A percentile compares a stretch with the other conserved stretches of the same genome.
phyloP scores from a whole-genome alignment of 2,797 vertebrate species.

The Phataginus tetradactyla region DNA sequence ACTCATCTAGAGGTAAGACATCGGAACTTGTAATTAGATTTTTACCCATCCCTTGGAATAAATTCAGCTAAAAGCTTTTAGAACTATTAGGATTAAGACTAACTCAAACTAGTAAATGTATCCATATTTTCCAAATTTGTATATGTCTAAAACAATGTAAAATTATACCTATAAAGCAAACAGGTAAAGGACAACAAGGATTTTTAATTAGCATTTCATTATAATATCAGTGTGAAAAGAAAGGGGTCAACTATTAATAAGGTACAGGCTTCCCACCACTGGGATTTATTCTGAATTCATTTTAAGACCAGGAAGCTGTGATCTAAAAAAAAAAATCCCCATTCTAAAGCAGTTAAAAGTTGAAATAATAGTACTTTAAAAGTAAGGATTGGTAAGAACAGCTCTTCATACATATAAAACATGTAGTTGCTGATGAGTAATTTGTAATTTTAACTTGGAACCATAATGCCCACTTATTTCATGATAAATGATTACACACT shows the following conservation, averaged over 20 bases:
- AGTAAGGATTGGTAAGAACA: neutral
- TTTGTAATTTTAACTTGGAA: slow-evolving; percentile 46
- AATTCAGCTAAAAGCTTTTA: slow-evolving; percentile 56
- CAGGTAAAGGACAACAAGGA: slow-evolving; percentile 49
- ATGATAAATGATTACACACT: neutral
- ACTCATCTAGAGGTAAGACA: slow-evolving; percentile 21
- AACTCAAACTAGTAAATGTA: slow-evolving; percentile 33
- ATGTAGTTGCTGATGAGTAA: neutral
- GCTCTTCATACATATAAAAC: neutral
- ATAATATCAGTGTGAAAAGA: slow-evolving; percentile 49
- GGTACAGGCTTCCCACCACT: slow-evolving; percentile 45
- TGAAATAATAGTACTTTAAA: slow-evolving; percentile 41
- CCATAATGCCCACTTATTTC: neutral
- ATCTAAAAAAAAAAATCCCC: slow-evolving; percentile 68
- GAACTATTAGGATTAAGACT: slow-evolving; percentile 52
- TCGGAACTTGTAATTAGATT: neutral
- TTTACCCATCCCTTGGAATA: slow-evolving; percentile 29
- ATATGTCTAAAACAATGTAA: neutral
- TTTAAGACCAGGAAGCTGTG: slow-evolving; percentile 63
- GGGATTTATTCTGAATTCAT: slow-evolving; percentile 71
- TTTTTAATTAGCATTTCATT: slow-evolving; percentile 78
- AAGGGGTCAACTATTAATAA: slow-evolving; percentile 58
- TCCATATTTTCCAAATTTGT: slow-evolving; percentile 34
- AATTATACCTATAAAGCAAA: slow-evolving; percentile 33
- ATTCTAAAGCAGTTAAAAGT: slow-evolving; percentile 56